Evolutionary conservation across 2,888 invertebrate genomes (phyloP).

Genomic region (Sinohyriopsis cumingii): DNA sequence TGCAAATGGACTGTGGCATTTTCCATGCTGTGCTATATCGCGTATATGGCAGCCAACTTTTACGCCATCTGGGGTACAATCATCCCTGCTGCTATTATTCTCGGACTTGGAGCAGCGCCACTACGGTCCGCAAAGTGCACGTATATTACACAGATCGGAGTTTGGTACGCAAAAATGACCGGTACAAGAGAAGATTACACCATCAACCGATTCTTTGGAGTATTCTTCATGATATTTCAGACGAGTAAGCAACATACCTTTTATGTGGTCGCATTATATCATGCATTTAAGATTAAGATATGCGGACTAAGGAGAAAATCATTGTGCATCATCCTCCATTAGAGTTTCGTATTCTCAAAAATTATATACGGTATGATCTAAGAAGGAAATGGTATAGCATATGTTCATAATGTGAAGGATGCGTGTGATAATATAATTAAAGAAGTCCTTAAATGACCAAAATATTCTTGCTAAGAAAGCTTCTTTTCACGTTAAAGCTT

Average conservation of each 20-base stretch:
- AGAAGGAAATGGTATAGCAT: no score
- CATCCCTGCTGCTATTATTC: slow-evolving; percentile 85
- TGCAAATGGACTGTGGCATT: slow-evolving; percentile 96
- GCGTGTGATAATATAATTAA: no score
- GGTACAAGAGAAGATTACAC: slow-evolving; percentile 89
- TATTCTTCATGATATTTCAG: slow-evolving; percentile 99
- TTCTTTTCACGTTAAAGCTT: no score
- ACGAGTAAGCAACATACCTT: slow-evolving; percentile 80
- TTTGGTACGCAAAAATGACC: slow-evolving; percentile 86
- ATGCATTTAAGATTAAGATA: no score
- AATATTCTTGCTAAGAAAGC: no score
- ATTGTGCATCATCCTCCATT: no score
- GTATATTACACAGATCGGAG: slow-evolving; percentile 87
- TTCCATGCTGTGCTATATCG: slow-evolving; percentile 93
- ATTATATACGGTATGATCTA: no score
- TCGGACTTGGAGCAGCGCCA: slow-evolving; percentile 95
- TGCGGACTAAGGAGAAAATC: no score
- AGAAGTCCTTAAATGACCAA: no score
- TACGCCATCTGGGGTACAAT: slow-evolving; percentile 89
- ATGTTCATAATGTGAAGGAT: no score
- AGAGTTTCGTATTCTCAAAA: no score
- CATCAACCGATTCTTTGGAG: slow-evolving; percentile 96
- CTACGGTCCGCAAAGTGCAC: slow-evolving; percentile 99
- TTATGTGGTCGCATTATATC: no score
- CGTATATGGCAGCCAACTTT: slow-evolving; percentile 95